Conservation (phyloP, 1,140 invertebrate genomes). For the Trypoxylus dichotomus region DNA sequence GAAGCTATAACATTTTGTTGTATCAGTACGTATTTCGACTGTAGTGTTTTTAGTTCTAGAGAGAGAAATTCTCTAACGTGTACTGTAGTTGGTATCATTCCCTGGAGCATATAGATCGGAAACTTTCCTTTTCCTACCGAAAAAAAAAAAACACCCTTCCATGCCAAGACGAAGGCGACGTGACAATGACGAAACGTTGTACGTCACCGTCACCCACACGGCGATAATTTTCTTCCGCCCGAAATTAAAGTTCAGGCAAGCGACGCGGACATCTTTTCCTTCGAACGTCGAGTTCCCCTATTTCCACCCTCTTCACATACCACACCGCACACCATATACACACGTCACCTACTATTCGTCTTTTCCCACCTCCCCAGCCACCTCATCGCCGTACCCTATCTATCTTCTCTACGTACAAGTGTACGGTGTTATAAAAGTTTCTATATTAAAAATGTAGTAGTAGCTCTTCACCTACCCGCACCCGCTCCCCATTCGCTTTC, state of each 20-base stretch:
- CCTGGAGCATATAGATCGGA: background rate
- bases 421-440: background rate
- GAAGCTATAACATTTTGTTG: no score
- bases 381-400: background rate
- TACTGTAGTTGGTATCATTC: no score
- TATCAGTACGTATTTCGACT: no score
- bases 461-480: background rate
- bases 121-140: background rate
- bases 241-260: conserved; percentile 2
- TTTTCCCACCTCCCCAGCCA: background rate
- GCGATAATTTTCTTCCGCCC: background rate
- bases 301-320: background rate
- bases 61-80: no score
- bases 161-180: background rate
- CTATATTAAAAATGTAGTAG: conserved; percentile 4
- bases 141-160: background rate
- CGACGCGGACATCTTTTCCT: background rate
- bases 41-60: no score
- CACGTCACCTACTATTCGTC: background rate
- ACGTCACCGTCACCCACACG: background rate
- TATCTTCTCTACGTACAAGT: background rate
- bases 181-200: background rate
- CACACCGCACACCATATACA: background rate
- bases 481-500: background rate
- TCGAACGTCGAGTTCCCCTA: background rate